Conservation (phyloP, 2,888 invertebrate species). For the Dryobota labecula region DNA sequence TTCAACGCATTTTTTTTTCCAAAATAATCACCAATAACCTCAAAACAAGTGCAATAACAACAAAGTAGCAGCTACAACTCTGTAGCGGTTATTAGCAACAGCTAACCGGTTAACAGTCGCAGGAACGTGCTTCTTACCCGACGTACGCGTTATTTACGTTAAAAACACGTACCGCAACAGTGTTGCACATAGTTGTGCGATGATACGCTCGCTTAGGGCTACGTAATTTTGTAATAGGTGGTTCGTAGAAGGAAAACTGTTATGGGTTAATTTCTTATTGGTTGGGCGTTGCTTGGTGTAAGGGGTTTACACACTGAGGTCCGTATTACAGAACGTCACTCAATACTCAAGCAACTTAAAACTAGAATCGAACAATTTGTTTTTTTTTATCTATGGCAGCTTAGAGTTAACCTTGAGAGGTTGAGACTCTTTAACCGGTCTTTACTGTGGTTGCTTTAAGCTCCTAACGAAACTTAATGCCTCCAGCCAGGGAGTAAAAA, state of each 20-base stretch:
- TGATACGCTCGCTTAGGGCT: conserved; percentile 37
- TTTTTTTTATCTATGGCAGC: too few relatives aligned
- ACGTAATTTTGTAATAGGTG: conserved; percentile 38
- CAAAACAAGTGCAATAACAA: conserved; percentile 28
- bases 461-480: too few relatives aligned
- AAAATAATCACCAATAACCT: neutral
- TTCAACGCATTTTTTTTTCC: too few relatives aligned
- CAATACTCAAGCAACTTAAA: too few relatives aligned
- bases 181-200: conserved; percentile 48
- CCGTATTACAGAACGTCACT: too few relatives aligned
- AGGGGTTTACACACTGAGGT: neutral
- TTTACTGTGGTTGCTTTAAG: too few relatives aligned
- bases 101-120: conserved; percentile 30
- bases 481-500: too few relatives aligned
- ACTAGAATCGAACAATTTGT: too few relatives aligned
- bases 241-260: conserved; percentile 42
- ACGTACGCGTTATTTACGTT: conserved; percentile 42
- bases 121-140: conserved; percentile 48
- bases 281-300: conserved; percentile 3
- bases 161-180: conserved; percentile 51
- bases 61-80: conserved; percentile 40
- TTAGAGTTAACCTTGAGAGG: too few relatives aligned
- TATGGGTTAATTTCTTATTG: conserved; percentile 37
- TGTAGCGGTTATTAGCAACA: conserved; percentile 54
- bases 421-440: too few relatives aligned